phyloP scores from a whole-genome alignment of 2,888 invertebrate genomes.

The Stenichneumon culpator region DNA sequence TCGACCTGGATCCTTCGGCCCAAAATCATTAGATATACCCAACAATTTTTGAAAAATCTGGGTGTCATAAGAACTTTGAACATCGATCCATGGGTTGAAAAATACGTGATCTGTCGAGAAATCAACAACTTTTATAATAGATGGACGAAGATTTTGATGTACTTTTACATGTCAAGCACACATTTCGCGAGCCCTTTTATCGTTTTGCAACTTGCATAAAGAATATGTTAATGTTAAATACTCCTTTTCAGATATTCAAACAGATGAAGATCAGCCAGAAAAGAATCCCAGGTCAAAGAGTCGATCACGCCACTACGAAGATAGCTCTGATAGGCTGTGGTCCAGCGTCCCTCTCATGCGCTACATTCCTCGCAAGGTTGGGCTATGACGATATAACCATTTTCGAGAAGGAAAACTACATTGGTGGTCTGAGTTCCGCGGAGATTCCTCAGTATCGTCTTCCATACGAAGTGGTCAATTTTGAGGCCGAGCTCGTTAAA shows the following conservation, averaged over 20 bases:
- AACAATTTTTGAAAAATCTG: no score
- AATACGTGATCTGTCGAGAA: no score
- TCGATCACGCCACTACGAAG: slow-evolving; percentile 87
- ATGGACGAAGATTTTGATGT: no score
- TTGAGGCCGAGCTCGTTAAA: slow-evolving; percentile 95
- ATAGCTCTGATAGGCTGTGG: slow-evolving; percentile 97
- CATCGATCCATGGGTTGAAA: no score
- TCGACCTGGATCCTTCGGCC: no score
- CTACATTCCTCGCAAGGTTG: slow-evolving; percentile 96
- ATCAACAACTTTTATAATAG: no score
- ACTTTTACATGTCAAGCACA: not conserved
- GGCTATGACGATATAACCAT: slow-evolving; percentile 97
- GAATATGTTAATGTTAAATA: not conserved
- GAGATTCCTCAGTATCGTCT: slow-evolving; percentile 99
- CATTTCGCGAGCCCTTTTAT: not conserved
- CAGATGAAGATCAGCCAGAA: slow-evolving; percentile 97
- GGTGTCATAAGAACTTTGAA: no score
- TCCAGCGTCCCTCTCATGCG: slow-evolving; percentile 98
- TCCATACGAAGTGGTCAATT: slow-evolving; percentile 96
- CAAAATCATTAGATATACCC: no score
- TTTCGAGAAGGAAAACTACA: slow-evolving; percentile 94
- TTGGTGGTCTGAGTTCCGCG: slow-evolving; percentile 97
- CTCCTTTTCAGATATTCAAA: slow-evolving; percentile 91
- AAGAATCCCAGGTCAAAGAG: slow-evolving; percentile 89
- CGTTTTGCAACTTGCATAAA: not conserved